phyloP scores from a whole-genome alignment of 35 echinoderm and acorn worm species.

The Heliocidaris tuberculata region DNA sequence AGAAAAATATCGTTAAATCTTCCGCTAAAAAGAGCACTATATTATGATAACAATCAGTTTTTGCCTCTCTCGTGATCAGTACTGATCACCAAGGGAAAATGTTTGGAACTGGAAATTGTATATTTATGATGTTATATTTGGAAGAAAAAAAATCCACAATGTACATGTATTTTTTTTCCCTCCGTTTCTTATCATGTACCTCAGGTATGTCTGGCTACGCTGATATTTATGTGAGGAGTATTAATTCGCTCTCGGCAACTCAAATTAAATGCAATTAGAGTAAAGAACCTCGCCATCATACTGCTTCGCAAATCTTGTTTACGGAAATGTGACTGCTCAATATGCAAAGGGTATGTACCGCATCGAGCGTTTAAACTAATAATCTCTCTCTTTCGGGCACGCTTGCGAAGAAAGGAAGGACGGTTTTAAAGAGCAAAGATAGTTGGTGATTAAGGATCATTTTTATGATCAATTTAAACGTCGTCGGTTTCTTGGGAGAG shows the following conservation, averaged over 20 bases:
- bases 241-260: background rate
- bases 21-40: too few relatives aligned
- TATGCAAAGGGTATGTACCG: background rate
- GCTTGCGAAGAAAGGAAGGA: background rate
- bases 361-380: background rate
- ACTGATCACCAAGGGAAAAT: too few relatives aligned
- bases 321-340: conserved; percentile 16
- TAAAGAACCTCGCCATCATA: background rate
- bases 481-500: background rate
- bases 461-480: background rate
- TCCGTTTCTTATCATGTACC: background rate
- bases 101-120: too few relatives aligned
- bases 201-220: background rate
- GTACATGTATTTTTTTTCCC: background rate
- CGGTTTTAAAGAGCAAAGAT: background rate
- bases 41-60: too few relatives aligned
- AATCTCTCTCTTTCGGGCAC: background rate
- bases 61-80: too few relatives aligned
- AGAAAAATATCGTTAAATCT: too few relatives aligned
- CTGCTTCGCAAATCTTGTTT: background rate
- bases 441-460: background rate
- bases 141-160: too few relatives aligned
- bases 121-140: too few relatives aligned
- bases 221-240: background rate
- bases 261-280: background rate